Conservation (phyloP, 2,113 vertebrate species). For the Tragelaphus scriptus region DNA sequence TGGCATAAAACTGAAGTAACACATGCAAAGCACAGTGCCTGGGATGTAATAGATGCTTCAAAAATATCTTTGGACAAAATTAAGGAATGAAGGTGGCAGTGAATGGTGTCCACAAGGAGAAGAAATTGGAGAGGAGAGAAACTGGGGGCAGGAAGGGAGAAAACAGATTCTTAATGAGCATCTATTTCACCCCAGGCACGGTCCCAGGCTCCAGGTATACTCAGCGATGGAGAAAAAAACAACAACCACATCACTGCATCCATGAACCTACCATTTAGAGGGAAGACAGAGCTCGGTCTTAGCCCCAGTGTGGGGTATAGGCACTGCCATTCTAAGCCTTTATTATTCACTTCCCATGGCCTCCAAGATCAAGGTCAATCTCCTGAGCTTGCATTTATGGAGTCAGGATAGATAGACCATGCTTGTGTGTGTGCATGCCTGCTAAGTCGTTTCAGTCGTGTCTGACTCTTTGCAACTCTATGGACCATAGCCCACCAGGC, state of each 20-base stretch:
- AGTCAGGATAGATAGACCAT: too few species aligned
- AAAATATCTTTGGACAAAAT: neutral
- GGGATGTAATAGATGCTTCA: neutral
- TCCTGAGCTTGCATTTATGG: neutral
- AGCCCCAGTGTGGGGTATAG: too few species aligned
- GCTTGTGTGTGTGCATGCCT: neutral
- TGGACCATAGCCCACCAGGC: neutral
- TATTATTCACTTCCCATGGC: neutral
- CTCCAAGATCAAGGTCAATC: neutral
- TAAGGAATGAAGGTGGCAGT: neutral
- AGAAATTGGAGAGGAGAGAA: neutral
- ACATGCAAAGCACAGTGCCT: neutral
- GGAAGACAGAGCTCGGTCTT: neutral
- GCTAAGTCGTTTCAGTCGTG: neutral
- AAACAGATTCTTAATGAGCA: neutral
- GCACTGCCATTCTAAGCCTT: neutral
- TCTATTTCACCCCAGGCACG: neutral
- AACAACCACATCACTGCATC: neutral
- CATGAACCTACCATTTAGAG: neutral
- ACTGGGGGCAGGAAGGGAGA: neutral
- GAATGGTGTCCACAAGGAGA: neutral
- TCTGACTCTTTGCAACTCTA: neutral
- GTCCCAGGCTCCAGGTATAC: neutral
- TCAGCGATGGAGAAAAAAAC: rapidly evolving
- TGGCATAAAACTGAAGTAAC: neutral